A percentile compares a stretch with the other conserved stretches of the same genome.
Evolutionary conservation across 2,113 vertebrate species (phyloP).

Genomic region (Triplophysa rosa): DNA sequence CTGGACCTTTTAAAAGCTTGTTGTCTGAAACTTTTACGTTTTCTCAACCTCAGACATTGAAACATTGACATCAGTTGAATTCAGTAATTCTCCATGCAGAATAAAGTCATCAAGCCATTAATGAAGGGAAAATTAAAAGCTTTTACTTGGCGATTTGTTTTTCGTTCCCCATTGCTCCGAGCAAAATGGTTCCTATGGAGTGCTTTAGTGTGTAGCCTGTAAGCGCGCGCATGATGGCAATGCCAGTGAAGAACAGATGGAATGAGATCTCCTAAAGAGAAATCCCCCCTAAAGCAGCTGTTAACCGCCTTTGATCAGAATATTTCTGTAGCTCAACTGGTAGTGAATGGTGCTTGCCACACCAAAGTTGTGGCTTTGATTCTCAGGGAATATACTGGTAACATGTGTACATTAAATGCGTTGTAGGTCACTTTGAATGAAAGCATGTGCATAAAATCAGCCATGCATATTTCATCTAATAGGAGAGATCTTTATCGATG

Average conservation of each 20-base stretch:
- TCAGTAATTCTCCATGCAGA: slow-evolving; percentile 43
- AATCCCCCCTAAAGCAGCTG: slow-evolving; percentile 66
- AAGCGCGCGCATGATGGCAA: slow-evolving; percentile 54
- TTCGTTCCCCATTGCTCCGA: slow-evolving; percentile 51
- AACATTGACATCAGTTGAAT: not conserved
- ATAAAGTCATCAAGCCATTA: slow-evolving; percentile 57
- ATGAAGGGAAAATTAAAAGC: slow-evolving; percentile 53
- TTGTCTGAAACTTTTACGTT: too few relatives aligned
- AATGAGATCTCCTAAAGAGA: slow-evolving; percentile 63
- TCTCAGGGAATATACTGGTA: too few relatives aligned
- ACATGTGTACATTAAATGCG: too few relatives aligned
- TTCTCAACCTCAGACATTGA: too few relatives aligned
- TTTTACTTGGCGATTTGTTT: slow-evolving; percentile 45
- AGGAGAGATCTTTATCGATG: slow-evolving; percentile 30
- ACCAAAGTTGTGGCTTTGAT: too few relatives aligned
- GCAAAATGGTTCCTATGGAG: slow-evolving; percentile 55
- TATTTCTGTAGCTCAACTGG: too few relatives aligned
- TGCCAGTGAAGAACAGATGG: slow-evolving; percentile 69
- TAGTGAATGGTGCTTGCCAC: too few relatives aligned
- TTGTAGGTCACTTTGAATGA: too few relatives aligned
- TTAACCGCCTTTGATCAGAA: slow-evolving; percentile 65
- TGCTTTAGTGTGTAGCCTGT: slow-evolving; percentile 52
- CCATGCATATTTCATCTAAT: slow-evolving; percentile 45
- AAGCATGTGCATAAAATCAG: not conserved
- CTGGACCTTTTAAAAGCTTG: too few relatives aligned